Conservation (phyloP, 2,888 invertebrate species). For the Drosophila rellima region DNA sequence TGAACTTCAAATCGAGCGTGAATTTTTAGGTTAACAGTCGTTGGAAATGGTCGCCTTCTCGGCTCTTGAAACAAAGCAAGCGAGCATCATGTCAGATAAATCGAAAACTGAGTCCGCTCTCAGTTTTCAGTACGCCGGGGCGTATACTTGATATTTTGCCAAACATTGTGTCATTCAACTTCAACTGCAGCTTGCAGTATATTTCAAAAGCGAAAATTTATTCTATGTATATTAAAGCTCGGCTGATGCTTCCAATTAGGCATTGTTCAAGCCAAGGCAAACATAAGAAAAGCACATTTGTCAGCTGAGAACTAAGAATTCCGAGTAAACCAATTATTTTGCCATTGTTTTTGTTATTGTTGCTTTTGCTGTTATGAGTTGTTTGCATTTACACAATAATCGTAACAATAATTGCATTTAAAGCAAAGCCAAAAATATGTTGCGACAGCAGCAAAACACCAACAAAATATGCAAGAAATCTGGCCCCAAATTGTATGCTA, state of each 20-base stretch:
- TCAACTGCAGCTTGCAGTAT: slow-evolving; percentile 44
- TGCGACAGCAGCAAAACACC: slow-evolving; percentile 33
- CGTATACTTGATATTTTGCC: slow-evolving; percentile 67
- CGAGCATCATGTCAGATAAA: slow-evolving; percentile 59
- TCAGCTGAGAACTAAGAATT: slow-evolving; percentile 24
- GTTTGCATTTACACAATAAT: slow-evolving; percentile 60
- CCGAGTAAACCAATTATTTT: slow-evolving; percentile 63
- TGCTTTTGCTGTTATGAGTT: slow-evolving; percentile 18
- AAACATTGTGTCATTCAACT: slow-evolving; percentile 51
- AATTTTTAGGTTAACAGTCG: slow-evolving; percentile 66
- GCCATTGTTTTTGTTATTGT: neutral
- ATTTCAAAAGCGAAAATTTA: neutral
- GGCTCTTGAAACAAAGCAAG: slow-evolving; percentile 60
- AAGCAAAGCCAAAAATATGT: slow-evolving; percentile 55
- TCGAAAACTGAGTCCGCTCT: slow-evolving; percentile 7
- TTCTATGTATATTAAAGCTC: slow-evolving; percentile 6
- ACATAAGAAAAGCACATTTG: slow-evolving; percentile 47
- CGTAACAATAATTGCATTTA: slow-evolving; percentile 66
- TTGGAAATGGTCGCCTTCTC: slow-evolving; percentile 28
- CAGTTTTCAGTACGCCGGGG: slow-evolving; percentile 30
- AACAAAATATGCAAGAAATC: slow-evolving; percentile 70
- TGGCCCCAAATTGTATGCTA: slow-evolving; percentile 37
- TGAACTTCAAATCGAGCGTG: slow-evolving; percentile 78
- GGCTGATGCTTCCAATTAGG: slow-evolving; percentile 61
- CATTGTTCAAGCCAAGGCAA: slow-evolving; percentile 37